Evolutionary conservation across 2,113 vertebrate species (phyloP), one percentile per base, ranked within the genome.

Genomic region (Coryphaenoides rupestris): DNA sequence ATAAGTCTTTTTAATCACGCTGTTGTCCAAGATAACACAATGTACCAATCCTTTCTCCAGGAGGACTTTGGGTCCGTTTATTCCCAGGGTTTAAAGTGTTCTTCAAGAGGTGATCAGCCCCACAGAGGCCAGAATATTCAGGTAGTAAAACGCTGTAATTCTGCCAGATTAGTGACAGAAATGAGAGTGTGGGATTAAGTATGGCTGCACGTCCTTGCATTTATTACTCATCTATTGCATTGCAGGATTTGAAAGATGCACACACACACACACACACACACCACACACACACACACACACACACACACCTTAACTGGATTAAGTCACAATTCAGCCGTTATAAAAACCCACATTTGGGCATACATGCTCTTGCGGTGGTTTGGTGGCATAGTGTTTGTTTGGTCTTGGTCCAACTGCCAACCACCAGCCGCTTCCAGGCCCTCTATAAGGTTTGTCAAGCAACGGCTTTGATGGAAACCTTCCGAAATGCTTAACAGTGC

Each of bases 111-210:
- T 84, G 77, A 77, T n/a, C n/a, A 79, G 70, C 69, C 65, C 76
- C 72, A 54, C 59, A n/a, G 78, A 78, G 72, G 84, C 73, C 66
- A 75, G 81, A 19, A 56, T 24, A 82, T 86, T 85, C 80, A 78
- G 83, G 77, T 82, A 80, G 79, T 85, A 75, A 84, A 85, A 82
- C 73, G 61, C 54, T 79, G 80, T 81, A 83, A 84, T 81, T 83
- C 80, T 88, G 86, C 82, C 83, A 85, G 81, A 88, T 83, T 86
- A 87, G 79, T 73, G 73, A 73, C 70, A 81, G 72, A 87, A 85
- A 78, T 68, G 76, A 72, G 68, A 70, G 69, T 84, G 84, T 76
- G 75, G 84, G 85, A 86, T 86, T 86, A 86, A 77, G 85, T 77
- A 83, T 70, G 73, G 81, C 76, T 82, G 76, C 56, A 63, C 71